Conservation (phyloP, 2,797 vertebrate genomes). For the Huso huso region DNA sequence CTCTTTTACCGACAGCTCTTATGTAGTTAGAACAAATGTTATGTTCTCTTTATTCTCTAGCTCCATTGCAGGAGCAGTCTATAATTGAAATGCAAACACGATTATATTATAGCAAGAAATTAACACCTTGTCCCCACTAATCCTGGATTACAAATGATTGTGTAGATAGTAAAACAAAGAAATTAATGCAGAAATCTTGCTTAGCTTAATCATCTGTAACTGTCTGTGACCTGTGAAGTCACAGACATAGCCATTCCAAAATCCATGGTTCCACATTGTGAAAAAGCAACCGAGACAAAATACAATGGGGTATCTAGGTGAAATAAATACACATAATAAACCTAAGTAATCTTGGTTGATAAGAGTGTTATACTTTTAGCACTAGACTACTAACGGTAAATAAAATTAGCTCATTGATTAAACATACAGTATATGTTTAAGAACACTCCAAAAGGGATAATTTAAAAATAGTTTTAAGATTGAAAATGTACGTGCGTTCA, state of each 20-base stretch:
- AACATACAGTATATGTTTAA: too few species aligned
- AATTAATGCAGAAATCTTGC: conserved; percentile 56
- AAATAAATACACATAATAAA: too few species aligned
- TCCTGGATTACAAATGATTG: conserved; percentile 61
- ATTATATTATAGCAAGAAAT: conserved; percentile 37
- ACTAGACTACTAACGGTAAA: too few species aligned
- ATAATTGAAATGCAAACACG: conserved; percentile 44
- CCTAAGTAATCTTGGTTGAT: too few species aligned
- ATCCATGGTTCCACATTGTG: not conserved
- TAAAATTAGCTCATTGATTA: too few species aligned
- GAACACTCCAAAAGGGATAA: too few species aligned
- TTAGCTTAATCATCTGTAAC: conserved; percentile 49
- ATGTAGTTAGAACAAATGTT: conserved; percentile 60
- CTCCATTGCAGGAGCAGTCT: conserved; percentile 43
- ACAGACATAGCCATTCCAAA: conserved; percentile 11
- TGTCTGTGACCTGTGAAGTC: conserved; percentile 38
- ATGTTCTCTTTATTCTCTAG: conserved; percentile 48
- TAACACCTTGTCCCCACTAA: conserved; percentile 61
- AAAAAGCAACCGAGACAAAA: too few species aligned
- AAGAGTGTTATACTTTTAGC: too few species aligned
- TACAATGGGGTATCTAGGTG: too few species aligned
- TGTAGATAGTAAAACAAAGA: conserved; percentile 71
- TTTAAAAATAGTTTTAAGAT: too few species aligned
- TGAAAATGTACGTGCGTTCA: too few species aligned
- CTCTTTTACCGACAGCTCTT: conserved; percentile 64